phyloP scores from a whole-genome alignment of 2,113 vertebrate species.

The Neotragus moschatus region DNA sequence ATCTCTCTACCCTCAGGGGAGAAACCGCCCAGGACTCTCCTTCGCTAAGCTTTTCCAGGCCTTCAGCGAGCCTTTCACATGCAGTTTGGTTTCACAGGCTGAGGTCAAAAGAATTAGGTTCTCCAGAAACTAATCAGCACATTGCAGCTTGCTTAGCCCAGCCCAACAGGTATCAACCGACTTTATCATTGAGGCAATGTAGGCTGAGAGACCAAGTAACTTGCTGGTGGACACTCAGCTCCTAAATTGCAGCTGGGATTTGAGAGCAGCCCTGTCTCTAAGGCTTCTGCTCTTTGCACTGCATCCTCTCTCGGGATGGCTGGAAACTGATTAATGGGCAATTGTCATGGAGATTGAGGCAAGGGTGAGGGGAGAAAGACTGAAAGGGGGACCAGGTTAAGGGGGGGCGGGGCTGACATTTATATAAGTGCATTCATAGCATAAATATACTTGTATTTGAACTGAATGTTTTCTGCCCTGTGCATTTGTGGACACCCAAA shows the following conservation, averaged over 20 bases:
- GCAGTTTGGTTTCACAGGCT: background rate
- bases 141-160: background rate
- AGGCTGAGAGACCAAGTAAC: background rate
- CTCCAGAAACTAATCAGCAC: background rate
- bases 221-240: background rate
- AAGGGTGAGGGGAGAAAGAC: no score
- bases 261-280: background rate
- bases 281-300: background rate
- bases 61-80: background rate
- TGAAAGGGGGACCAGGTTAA: background rate
- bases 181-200: background rate
- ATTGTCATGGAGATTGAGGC: background rate
- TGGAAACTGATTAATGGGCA: background rate
- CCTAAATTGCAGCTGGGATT: background rate
- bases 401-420: background rate
- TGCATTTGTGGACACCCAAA: background rate
- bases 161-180: background rate
- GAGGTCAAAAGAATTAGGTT: background rate
- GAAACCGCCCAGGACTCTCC: background rate
- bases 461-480: background rate
- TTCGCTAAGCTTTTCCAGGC: background rate
- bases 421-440: background rate
- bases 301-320: background rate
- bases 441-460: conserved; percentile 2
- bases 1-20: background rate